Evolutionary conservation across 2,113 vertebrate species (phyloP).

Genomic region (Petroica traversi): DNA sequence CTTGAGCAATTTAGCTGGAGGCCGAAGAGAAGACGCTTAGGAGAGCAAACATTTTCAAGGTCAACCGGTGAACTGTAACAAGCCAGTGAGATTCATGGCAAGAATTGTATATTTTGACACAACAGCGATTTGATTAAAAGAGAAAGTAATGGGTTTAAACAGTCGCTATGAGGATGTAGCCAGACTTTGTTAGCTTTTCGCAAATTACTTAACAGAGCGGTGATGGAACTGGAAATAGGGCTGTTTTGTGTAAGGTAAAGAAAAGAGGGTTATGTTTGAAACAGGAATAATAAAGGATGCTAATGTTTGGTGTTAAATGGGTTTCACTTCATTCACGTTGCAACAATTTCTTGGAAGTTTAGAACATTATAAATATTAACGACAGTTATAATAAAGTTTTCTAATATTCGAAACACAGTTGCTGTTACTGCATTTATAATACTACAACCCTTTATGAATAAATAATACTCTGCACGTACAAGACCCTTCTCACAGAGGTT

Average conservation of each 20-base stretch:
- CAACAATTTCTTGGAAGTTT: neutral
- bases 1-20: conserved; percentile 81
- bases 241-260: conserved; percentile 79
- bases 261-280: conserved; percentile 66
- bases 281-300: conserved; percentile 34
- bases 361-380: neutral
- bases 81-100: conserved; percentile 89
- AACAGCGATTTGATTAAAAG: conserved; percentile 96
- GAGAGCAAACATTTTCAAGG: conserved; percentile 98
- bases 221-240: conserved; percentile 84
- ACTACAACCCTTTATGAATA: neutral
- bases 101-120: conserved; percentile 94
- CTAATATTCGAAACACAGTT: neutral
- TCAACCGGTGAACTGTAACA: conserved; percentile 94
- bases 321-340: neutral
- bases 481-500: neutral
- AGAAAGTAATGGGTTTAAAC: conserved; percentile 99
- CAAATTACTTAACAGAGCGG: conserved; percentile 89
- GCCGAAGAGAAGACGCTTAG: conserved; percentile 85
- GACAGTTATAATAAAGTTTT: neutral
- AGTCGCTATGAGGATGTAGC: conserved; percentile 90
- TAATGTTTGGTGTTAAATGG: neutral
- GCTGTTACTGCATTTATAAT: neutral
- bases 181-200: conserved; percentile 88
- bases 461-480: fast-evolving